Evolutionary conservation across 2,113 vertebrate species (phyloP).

Genomic region (Oxyruncus cristatus): DNA sequence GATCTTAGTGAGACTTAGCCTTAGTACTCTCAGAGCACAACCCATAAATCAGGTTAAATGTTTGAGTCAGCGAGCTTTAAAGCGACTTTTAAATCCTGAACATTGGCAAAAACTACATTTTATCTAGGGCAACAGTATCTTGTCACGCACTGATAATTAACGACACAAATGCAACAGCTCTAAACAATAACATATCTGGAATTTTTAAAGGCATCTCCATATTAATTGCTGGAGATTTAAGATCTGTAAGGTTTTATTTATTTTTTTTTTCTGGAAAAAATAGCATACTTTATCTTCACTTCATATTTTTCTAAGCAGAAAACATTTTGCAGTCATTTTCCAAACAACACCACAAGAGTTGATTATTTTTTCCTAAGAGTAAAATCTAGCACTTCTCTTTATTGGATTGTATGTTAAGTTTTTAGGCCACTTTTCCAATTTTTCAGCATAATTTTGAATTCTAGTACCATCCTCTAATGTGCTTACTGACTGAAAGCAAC

Average conservation of each 20-base stretch:
- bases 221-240: slow-evolving; percentile 1
- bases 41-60: slow-evolving; percentile 73
- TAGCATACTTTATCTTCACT: background rate
- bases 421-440: background rate
- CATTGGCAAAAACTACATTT: slow-evolving; percentile 34
- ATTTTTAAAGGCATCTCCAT: background rate
- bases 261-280: background rate
- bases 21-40: slow-evolving; percentile 58
- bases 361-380: background rate
- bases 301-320: background rate
- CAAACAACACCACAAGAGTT: background rate
- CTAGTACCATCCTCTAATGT: background rate
- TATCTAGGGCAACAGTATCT: slow-evolving; percentile 6
- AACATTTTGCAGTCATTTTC: background rate
- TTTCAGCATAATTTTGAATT: background rate
- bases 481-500: background rate
- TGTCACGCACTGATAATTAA: slow-evolving; percentile 31
- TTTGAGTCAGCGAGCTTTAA: slow-evolving; percentile 53
- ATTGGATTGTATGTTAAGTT: background rate
- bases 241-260: background rate
- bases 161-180: background rate
- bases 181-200: background rate
- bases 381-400: background rate
- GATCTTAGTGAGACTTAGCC: slow-evolving; percentile 40
- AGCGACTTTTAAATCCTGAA: slow-evolving; percentile 53